A percentile compares a stretch with the other conserved stretches of the same genome.
These are phyloP conservation scores for Okapia johnstoni DNA, from an alignment of 2,113 vertebrate species.

Conservation along the genomic window DNA sequence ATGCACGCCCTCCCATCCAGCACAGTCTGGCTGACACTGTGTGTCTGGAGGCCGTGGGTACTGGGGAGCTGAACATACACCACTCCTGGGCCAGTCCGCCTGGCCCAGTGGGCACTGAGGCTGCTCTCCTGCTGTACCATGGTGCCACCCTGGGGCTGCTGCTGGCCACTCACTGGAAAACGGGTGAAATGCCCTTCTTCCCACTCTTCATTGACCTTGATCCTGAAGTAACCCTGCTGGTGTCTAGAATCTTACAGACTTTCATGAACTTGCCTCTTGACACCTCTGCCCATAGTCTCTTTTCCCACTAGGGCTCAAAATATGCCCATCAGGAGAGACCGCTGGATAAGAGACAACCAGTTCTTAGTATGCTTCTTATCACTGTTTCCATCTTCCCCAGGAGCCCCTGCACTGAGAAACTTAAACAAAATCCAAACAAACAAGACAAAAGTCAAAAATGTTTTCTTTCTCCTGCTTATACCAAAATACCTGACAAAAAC, in stretches of 20 bases:
- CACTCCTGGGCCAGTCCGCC: neutral
- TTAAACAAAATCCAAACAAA: neutral
- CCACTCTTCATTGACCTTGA: neutral
- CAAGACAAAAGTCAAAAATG: neutral
- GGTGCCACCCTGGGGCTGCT: neutral
- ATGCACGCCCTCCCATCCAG: accelerated
- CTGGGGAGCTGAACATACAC: neutral
- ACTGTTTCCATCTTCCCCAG: neutral
- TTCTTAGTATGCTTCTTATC: neutral
- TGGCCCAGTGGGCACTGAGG: neutral
- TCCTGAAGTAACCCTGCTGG: neutral
- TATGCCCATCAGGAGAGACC: neutral
- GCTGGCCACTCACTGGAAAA: neutral
- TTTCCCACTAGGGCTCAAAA: neutral
- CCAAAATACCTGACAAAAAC: neutral
- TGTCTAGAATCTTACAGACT: neutral
- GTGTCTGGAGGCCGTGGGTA: neutral
- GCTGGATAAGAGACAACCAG: neutral
- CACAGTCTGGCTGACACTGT: neutral
- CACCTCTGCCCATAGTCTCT: neutral
- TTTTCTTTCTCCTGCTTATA: neutral
- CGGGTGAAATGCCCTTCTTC: neutral
- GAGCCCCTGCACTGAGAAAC: neutral
- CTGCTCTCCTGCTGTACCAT: neutral
- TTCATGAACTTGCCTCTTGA: neutral